These are phyloP conservation scores for Muscidifurax raptorellus DNA, from an alignment of 1,140 invertebrate species.

Conservation along the genomic window DNA sequence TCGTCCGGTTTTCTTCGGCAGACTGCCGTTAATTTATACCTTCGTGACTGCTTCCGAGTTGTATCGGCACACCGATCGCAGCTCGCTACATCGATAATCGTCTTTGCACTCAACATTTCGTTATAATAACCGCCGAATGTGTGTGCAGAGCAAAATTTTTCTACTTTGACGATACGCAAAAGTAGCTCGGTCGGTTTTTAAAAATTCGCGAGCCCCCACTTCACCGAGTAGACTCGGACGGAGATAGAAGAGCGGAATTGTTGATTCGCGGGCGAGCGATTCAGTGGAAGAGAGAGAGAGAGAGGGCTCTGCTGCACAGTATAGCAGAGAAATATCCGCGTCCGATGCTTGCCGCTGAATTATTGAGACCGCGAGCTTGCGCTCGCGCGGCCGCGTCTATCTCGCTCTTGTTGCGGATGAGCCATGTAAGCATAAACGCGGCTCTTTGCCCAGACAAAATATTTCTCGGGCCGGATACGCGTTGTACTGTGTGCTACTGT, in stretches of 20 bases:
- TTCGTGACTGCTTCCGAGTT: neutral
- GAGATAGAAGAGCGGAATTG: conserved; percentile 4
- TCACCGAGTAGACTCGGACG: neutral
- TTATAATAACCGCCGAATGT: neutral
- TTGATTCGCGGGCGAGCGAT: conserved; percentile 17
- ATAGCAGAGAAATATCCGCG: conserved; percentile 47
- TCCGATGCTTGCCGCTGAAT: conserved; percentile 61
- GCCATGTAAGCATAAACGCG: conserved; percentile 62
- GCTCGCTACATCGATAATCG: neutral
- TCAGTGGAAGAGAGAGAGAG: neutral
- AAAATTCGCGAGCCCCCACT: neutral
- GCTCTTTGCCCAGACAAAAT: conserved; percentile 65
- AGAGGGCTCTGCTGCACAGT: neutral
- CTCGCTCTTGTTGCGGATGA: conserved; percentile 55
- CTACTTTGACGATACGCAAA: neutral
- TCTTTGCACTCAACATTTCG: neutral
- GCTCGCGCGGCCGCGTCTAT: conserved; percentile 43
- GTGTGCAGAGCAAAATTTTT: neutral
- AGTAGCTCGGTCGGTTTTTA: neutral
- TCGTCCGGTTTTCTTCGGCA: neutral
- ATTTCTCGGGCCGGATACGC: conserved; percentile 60
- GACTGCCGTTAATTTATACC: neutral
- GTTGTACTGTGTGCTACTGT: conserved; percentile 43
- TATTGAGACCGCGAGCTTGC: conserved; percentile 60
- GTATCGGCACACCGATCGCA: neutral